Percentiles rank a stretch among this genome's conserved stretches.
Conservation (phyloP, 2,888 invertebrate genomes). For the Craniophora ligustri region DNA sequence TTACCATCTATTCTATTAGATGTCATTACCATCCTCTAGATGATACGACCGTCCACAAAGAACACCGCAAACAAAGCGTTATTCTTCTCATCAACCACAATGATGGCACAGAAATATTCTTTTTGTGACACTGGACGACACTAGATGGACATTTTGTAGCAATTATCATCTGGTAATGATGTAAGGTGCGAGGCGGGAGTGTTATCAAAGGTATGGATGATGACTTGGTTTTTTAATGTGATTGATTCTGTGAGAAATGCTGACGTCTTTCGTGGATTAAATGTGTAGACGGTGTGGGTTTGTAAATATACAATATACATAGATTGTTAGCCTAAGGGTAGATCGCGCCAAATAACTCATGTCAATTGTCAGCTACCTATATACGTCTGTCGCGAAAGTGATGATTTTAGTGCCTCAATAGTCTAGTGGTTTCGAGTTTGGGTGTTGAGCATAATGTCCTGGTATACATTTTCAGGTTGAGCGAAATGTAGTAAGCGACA, state of each 20-base stretch:
- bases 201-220: constrained; percentile 39
- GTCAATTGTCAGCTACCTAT: too few relatives aligned
- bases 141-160: constrained; percentile 61
- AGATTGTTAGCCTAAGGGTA: background rate
- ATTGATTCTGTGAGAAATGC: constrained; percentile 36
- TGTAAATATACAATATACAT: background rate
- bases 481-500: too few relatives aligned
- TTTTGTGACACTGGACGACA: constrained; percentile 72
- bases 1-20: constrained; percentile 11
- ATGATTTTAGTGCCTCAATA: too few relatives aligned
- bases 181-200: constrained; percentile 42
- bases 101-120: constrained; percentile 66
- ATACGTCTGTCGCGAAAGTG: too few relatives aligned
- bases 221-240: constrained; percentile 35
- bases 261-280: constrained; percentile 11
- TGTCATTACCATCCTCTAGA: constrained; percentile 45
- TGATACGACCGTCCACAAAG: constrained; percentile 58
- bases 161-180: constrained; percentile 60
- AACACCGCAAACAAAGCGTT: constrained; percentile 49
- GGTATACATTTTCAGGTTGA: too few relatives aligned
- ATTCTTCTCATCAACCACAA: constrained; percentile 65
- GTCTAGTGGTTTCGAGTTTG: too few relatives aligned
- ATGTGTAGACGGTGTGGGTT: constrained; percentile 1
- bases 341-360: too few relatives aligned
- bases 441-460: too few relatives aligned